These are phyloP conservation scores for Zaprionus lineosus DNA, from an alignment of 2,888 invertebrate genomes.

Conservation along the genomic window DNA sequence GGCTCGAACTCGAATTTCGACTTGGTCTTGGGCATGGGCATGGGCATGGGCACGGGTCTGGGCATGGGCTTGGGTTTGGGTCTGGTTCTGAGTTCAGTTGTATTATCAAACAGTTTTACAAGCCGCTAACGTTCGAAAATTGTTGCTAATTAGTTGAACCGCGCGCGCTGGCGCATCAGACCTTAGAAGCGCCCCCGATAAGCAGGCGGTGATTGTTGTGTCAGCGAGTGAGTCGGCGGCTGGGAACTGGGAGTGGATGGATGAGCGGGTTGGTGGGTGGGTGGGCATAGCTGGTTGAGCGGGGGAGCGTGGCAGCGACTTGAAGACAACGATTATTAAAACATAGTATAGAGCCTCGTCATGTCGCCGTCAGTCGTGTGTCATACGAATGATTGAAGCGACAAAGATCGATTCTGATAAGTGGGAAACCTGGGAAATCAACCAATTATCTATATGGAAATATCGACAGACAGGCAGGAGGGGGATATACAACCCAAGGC, in stretches of 20 bases:
- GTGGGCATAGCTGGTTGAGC: constrained; percentile 4
- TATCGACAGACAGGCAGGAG: too few species aligned
- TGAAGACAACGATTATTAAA: too few species aligned
- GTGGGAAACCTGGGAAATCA: background rate
- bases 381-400: constrained; percentile 5
- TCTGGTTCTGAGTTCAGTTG: constrained; percentile 16
- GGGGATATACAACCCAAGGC: too few species aligned
- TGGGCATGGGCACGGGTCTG: constrained; percentile 13
- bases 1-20: constrained; percentile 18
- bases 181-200: constrained; percentile 62
- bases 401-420: background rate
- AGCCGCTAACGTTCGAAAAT: constrained; percentile 75
- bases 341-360: constrained; percentile 8
- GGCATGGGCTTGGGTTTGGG: constrained; percentile 14
- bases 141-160: constrained; percentile 71
- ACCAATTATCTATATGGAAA: background rate
- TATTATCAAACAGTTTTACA: constrained; percentile 72
- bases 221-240: too few species aligned
- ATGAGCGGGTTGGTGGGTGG: background rate
- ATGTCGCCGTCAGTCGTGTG: constrained; percentile 36
- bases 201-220: constrained; percentile 6
- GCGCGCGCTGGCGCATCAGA: constrained; percentile 74
- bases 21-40: background rate
- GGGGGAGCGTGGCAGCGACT: too few species aligned
- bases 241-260: background rate